Evolutionary conservation across 2,888 invertebrate species (phyloP).

Genomic region (Brachynemurus nebulosus): DNA sequence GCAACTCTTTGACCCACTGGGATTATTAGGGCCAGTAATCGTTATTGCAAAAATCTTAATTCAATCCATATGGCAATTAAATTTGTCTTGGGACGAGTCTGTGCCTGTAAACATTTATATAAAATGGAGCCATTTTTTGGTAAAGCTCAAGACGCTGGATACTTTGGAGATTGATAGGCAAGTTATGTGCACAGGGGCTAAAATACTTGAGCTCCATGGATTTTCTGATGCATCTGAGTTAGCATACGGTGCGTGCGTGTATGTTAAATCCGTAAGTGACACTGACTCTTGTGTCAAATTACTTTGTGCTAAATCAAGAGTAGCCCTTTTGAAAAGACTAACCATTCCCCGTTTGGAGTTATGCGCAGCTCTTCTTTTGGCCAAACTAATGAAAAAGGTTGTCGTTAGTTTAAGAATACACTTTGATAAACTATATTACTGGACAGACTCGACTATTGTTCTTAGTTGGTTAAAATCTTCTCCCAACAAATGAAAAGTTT

Average conservation of each 20-base stretch:
- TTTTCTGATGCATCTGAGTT: not conserved
- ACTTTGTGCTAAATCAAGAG: not conserved
- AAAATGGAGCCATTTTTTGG: not conserved
- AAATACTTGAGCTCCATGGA: not conserved
- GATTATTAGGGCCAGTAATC: conserved; percentile 11
- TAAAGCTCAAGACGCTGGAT: not conserved
- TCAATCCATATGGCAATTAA: conserved; percentile 11
- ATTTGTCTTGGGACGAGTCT: conserved; percentile 12
- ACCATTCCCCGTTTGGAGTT: conserved; percentile 1
- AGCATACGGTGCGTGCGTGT: not conserved
- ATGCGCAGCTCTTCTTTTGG: not conserved
- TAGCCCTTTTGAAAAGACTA: not conserved
- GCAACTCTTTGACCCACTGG: conserved; percentile 10
- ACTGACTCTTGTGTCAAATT: not conserved
- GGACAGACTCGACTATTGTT: not conserved
- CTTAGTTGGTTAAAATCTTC: not conserved
- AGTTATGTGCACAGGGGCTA: not conserved
- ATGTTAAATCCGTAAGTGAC: not conserved
- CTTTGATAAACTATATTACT: not conserved
- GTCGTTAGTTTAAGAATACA: not conserved
- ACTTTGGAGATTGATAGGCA: no score
- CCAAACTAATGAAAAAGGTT: not conserved
- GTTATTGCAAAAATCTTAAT: conserved; percentile 10
- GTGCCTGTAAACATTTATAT: no score
- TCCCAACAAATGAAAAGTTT: not conserved